Evolutionary conservation across 2,888 invertebrate species (phyloP), one percentile per base, ranked within the genome.

Genomic region (Agrilus cyanescens): DNA sequence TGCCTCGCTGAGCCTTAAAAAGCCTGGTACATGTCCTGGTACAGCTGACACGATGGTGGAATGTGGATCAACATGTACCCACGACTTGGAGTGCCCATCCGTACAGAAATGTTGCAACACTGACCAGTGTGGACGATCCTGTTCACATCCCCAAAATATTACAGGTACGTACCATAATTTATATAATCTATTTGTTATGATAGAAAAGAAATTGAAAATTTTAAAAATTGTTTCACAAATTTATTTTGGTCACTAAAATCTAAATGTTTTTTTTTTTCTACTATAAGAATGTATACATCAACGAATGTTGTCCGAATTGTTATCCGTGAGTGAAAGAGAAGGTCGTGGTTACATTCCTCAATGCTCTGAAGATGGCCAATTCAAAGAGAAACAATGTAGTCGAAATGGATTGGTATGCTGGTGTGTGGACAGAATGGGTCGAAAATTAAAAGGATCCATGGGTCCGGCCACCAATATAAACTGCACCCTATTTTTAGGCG

Each of bases 301-400:
- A 59, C 77, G 80, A 53, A 78, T 83, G 59, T 63, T 88, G 30
- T 82, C 87, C 0, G 85, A 87, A 59, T 65, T 87, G 7, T 62
- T 89, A 46, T 77, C 84, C 6, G 74, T 85, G 7, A 84, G 80
- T 41, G 87, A 89, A 65, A 74, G 81, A 36, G 84, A 83, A 51
- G 88, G 86, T 0, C 76, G 81, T 25, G 89, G 88, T 1, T 89
- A 89, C 56, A 76, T 88, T 41, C 89, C 89, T 0, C 87, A 89
- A 57, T 89, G 89, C 57, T 70, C 72, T 25, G 63, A 60, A 38
- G 80, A 79, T 46, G 88, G 89, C 0, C 73, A 77, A 39, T 89
- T 85, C 60, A 70, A 79, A 20, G 72, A 80, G 0, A 75, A 73
- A 47, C 89, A 89, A 57, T 89, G 89, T 61, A 88, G 87, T 1